A percentile compares a stretch with the other conserved stretches of the same genome.
These are phyloP conservation scores for Carposina sasakii DNA, from an alignment of 1,140 invertebrate species.

Conservation along the genomic window DNA sequence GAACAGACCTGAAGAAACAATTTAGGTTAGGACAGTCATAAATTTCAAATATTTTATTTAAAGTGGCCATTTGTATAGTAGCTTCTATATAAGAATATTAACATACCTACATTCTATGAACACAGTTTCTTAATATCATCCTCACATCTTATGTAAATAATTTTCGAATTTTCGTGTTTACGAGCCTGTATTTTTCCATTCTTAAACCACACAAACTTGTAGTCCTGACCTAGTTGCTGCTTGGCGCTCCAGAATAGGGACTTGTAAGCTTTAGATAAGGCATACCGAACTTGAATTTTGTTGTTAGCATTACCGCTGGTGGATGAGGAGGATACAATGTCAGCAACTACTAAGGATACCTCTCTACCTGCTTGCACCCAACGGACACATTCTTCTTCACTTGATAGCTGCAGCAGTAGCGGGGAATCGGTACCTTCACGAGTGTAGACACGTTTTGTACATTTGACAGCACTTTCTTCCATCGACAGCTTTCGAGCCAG, in stretches of 20 bases:
- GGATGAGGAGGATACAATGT: not conserved
- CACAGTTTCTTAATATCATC: not conserved
- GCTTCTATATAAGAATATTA: not conserved
- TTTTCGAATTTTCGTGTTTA: not conserved
- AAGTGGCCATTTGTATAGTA: not conserved
- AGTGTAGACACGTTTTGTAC: not conserved
- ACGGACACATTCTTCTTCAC: not conserved
- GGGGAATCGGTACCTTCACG: not conserved
- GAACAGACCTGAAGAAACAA: not conserved
- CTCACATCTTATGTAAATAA: not conserved
- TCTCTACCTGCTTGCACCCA: not conserved
- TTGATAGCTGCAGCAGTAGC: not conserved
- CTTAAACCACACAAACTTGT: not conserved
- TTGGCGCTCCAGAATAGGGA: not conserved
- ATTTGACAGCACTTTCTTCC: not conserved
- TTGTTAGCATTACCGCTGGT: not conserved
- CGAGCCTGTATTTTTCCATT: not conserved
- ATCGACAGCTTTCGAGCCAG: not conserved
- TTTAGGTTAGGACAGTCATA: not conserved
- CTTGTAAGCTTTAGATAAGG: not conserved
- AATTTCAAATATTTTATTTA: not conserved
- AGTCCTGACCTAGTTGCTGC: not conserved
- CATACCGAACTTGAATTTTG: not conserved
- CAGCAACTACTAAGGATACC: not conserved
- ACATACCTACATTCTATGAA: not conserved